Conservation (phyloP, 1,140 invertebrate genomes). For the Drosophila oshimai region DNA sequence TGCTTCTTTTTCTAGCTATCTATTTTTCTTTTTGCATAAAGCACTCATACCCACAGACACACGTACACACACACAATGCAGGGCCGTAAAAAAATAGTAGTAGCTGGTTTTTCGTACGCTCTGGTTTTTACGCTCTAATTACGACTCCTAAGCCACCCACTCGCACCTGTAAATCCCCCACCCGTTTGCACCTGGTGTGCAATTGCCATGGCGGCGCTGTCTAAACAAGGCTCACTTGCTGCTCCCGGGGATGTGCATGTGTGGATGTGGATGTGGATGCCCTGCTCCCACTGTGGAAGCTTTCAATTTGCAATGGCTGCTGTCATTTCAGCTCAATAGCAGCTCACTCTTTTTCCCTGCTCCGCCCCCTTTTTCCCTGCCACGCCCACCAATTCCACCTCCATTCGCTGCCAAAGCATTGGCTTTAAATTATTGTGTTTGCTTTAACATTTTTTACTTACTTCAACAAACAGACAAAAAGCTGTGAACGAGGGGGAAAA, state of each 20-base stretch:
- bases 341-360: conserved; percentile 4
- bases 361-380: background rate
- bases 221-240: conserved; percentile 78
- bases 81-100: conserved; percentile 60
- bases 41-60: conserved; percentile 32
- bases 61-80: conserved; percentile 47
- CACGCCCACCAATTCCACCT: conserved; percentile 2
- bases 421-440: conserved; percentile 13
- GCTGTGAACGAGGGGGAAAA: too few species aligned
- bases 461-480: background rate
- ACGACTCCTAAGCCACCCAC: conserved; percentile 53
- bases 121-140: conserved; percentile 81
- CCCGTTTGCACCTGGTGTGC: conserved; percentile 46
- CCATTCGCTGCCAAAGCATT: background rate
- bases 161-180: background rate
- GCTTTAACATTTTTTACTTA: conserved; percentile 4
- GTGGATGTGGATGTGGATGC: too few species aligned
- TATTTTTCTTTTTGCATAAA: conserved; percentile 77
- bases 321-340: conserved; percentile 80
- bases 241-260: background rate
- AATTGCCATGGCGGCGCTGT: conserved; percentile 75
- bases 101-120: conserved; percentile 78
- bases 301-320: conserved; percentile 77
- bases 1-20: conserved; percentile 67
- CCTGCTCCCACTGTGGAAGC: conserved; percentile 29